Evolutionary conservation across 2,113 vertebrate species (phyloP), one percentile per base, ranked within the genome.

Genomic region (Bothrops jararaca): DNA sequence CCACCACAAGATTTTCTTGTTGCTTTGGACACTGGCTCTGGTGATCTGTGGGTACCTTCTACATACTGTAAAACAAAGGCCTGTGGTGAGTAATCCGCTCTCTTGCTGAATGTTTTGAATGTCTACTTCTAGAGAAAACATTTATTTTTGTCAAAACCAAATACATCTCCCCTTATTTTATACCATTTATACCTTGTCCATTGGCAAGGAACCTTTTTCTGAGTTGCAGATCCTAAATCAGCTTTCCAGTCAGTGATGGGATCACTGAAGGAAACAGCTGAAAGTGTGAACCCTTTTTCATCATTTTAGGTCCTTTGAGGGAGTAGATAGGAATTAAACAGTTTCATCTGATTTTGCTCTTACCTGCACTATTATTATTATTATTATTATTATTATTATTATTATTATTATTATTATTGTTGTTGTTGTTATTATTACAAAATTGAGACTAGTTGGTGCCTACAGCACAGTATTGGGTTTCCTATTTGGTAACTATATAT

Each of bases 11-110:
- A 91, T 42, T 98, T 98, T 89, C 1, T 95, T 69, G 97, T 97
- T 91, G 96, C 97, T 7, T 97, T 98, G 0, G 97, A 98, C 95
- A 97, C 96, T 0, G 97, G 97, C 0, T 97, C 97, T 80, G 97
- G 97, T 92, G 95, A 96, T 93, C 94, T 97, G 42, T 97, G 97
- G 97, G 96, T 98, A 4, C 97, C 97, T 12, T 98, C 98, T 69
- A 74, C 3, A 3, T 95, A 97, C 60, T 97, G 97, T 95, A 85
- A 87, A 57, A 95, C 94, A 0, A n/a, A 50, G 0, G 96, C 97
- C 0, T 97, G 97, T 94, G 54, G 97, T 98, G 95, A 97, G 97
- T 98, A 86, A 9, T 60, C 23, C 29, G 0, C 0, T 0, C 5
- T 1, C 15, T 39, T 39, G 34, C 34, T 80, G 69, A 39, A 80